Base-by-base conservation (phyloP, 2,888 invertebrate species). In the Rhingia rostrata region DNA sequence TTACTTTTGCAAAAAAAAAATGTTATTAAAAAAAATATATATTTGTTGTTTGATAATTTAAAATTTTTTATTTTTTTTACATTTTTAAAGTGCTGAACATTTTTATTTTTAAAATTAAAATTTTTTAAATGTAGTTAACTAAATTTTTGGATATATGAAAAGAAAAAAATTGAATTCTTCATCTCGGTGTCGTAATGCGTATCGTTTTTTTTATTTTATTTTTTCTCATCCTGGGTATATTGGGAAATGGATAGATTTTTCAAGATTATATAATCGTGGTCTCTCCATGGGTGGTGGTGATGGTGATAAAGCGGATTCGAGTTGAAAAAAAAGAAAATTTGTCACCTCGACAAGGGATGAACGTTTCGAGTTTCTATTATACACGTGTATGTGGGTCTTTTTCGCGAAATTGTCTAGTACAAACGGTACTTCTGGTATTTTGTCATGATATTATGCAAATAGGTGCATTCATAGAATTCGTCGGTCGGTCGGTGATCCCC, bases 221-320 rank as follows among this genome's bases (percentile, higher is more conserved):
- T 74, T 64, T 41, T 37, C 61, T 35, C 41, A 47, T 63, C 35
- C 45, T 67, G 51, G 37, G 12, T 32, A 22, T 22, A 22, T 47
- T 12, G 45, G 49, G 49, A 33, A 14, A 53, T 49, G 43, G 22
- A 54, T 30, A 54, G 32, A 69, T 79, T 78, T 70, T 78, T 67
- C 30, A 45, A 64, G 45, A 60, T 84, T 84, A 84, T 79, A 64
- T 84, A 84, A 84, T 56, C 79, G 35, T 30, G 39, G 35, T 10
- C 43, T 53, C 45, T 60, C 37, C 53, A 78, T 75, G 30, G 47
- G 67, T 41, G 45, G 53, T 32, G 47, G 35, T 43, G 33, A 51
- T n/a, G 53, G 1, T 22, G 54, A 45, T 45, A 45, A 12, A 45
- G 12, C 6, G 10, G 10, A 9, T 41, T 41, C 10, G 2, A 22